These are phyloP conservation scores for Anolis sagrei DNA, from an alignment of 2,113 vertebrate genomes.

Conservation along the genomic window DNA sequence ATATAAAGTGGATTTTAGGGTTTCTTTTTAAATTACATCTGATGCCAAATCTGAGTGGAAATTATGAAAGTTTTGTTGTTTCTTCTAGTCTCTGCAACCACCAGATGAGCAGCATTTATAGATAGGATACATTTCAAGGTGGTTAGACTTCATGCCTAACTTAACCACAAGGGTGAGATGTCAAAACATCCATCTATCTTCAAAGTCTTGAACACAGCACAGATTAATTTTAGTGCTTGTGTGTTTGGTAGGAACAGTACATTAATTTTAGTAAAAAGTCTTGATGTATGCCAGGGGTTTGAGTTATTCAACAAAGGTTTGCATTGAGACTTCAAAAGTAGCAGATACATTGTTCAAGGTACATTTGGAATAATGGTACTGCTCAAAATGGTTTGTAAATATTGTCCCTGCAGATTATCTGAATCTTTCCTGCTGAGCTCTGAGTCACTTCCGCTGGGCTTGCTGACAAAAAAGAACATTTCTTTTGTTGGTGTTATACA, in stretches of 20 bases:
- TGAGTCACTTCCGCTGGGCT: constrained; percentile 4
- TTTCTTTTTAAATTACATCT: neutral
- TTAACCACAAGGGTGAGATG: neutral
- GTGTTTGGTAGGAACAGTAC: too few species aligned
- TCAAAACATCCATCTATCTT: neutral
- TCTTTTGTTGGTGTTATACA: neutral
- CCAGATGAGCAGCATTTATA: neutral
- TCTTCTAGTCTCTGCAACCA: neutral
- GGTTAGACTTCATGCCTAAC: too few species aligned
- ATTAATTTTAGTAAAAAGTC: neutral
- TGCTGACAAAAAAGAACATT: neutral
- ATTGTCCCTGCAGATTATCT: neutral
- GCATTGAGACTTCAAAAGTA: neutral
- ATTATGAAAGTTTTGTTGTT: neutral
- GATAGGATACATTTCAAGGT: too few species aligned
- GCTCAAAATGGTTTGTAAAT: neutral
- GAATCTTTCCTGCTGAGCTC: neutral
- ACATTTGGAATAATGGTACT: neutral
- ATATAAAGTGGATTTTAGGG: neutral
- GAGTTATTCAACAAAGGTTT: neutral
- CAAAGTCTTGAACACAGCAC: neutral
- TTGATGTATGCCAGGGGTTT: neutral
- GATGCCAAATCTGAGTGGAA: neutral
- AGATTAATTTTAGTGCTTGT: neutral
- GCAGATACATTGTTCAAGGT: neutral